phyloP scores from a whole-genome alignment of 2,888 invertebrate species.

The Hololepta plana region DNA sequence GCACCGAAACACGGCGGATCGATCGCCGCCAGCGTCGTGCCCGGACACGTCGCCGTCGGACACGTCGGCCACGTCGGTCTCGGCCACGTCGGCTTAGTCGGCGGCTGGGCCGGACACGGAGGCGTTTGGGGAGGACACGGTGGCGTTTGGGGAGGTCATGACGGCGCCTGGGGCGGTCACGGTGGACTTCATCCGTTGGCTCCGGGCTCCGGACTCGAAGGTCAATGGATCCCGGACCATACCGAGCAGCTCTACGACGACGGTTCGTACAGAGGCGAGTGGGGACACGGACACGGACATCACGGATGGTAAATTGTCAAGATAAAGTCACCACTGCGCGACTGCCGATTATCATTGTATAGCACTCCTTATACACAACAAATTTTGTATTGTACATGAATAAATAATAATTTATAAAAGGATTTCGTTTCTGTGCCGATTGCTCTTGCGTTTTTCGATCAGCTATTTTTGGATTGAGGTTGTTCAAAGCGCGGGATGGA shows the following conservation, averaged over 20 bases:
- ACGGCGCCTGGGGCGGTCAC: conserved; percentile 4
- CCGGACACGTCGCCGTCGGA: conserved; percentile 10
- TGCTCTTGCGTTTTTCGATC: too few species aligned
- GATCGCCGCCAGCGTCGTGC: conserved; percentile 11
- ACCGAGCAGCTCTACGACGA: conserved; percentile 17
- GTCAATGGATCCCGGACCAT: conserved; percentile 13
- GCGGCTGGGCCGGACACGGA: conserved; percentile 4
- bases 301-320: too few species aligned
- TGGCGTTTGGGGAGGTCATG: conserved; percentile 6
- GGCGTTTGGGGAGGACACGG: conserved; percentile 6
- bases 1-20: conserved; percentile 13
- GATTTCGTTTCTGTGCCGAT: too few species aligned
- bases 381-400: too few species aligned
- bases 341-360: too few species aligned
- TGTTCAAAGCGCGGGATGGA: too few species aligned
- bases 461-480: too few species aligned
- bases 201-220: conserved; percentile 10
- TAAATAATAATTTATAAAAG: too few species aligned
- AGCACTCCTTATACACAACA: too few species aligned
- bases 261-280: conserved; percentile 17
- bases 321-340: too few species aligned
- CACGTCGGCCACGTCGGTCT: conserved; percentile 9
- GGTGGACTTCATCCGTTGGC: conserved; percentile 3
- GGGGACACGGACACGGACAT: conserved; percentile 9
- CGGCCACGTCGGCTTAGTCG: conserved; percentile 7